Percentiles rank a stretch among this genome's conserved stretches.
phyloP scores from a whole-genome alignment of 1,140 invertebrate genomes.

The Tetragnatha versicolor region DNA sequence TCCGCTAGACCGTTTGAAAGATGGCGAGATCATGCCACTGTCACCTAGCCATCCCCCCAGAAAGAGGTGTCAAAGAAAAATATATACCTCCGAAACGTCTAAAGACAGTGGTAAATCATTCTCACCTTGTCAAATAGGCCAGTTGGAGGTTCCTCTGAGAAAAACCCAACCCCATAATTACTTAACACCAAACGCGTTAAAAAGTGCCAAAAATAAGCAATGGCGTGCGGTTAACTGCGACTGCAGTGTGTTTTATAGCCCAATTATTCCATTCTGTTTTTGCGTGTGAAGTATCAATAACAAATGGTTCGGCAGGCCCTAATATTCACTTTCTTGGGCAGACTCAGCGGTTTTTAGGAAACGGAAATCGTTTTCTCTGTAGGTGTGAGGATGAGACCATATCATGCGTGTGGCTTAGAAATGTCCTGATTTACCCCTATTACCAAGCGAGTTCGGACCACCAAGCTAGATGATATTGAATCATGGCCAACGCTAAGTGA shows the following conservation, averaged over 20 bases:
- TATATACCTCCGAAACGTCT: neutral
- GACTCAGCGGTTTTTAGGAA: too few relatives aligned
- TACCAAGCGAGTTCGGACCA: too few relatives aligned
- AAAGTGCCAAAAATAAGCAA: neutral
- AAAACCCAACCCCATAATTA: neutral
- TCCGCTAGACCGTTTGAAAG: neutral
- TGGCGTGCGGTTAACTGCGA: neutral
- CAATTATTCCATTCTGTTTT: constrained; percentile 11
- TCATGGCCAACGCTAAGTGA: too few relatives aligned
- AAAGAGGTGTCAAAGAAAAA: neutral
- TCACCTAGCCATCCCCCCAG: neutral
- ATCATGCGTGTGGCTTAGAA: too few relatives aligned
- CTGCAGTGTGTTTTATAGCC: constrained; percentile 20
- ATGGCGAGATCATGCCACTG: neutral
- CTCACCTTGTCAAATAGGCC: constrained; percentile 7
- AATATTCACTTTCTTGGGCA: constrained; percentile 5
- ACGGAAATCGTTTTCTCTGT: too few relatives aligned
- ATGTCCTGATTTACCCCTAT: too few relatives aligned
- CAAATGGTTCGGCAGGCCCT: neutral
- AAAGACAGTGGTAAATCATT: neutral
- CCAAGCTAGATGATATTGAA: too few relatives aligned
- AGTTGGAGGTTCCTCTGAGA: neutral
- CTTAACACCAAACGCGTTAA: constrained; percentile 1
- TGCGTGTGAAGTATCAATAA: constrained; percentile 31
- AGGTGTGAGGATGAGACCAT: too few relatives aligned